Base-by-base conservation (phyloP, 2,797 vertebrate species). In the Gorsachius magnificus region DNA sequence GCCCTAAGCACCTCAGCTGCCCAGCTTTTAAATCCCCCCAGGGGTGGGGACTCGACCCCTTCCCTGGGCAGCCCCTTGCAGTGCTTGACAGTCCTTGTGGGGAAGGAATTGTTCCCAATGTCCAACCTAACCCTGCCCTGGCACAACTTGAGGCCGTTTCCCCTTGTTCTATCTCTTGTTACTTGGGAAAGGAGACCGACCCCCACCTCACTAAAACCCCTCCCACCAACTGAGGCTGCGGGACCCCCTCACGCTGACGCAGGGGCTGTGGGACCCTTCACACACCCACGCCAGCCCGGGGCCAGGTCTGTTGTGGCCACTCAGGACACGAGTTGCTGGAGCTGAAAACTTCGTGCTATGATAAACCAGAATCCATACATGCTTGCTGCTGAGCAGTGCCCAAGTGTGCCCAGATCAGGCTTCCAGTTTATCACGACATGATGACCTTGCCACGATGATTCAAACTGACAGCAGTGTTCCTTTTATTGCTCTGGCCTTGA, bases 1-100 rank as follows among this genome's bases (percentile, higher is more conserved):
- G 46, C 60, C 21, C n/a, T 22, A 4, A 56, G 60, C 1, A 3
- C 53, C 43, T 20, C 3, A 0, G 25, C 83, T 50, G 15, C 14
- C 6, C 0, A 1, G 11, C n/a, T 53, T 25, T 25, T 36, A 25
- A 38, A 56, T 9, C 14, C 20, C 38, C 2, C 33, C 33, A 24
- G 38, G 6, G 38, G 29, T 6, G 16, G 45, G 3, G 21, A 50
- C 9, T 54, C 50, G 24, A 35, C 38, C 38, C 11, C 50, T 24
- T 4, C 50, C 38, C 33, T 25, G 57, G 61, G 61, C 50, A 79
- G 38, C 50, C 57, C 54, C 25, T 45, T 31, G 33, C 57, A 33
- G 13, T 6, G 38, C 4, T 11, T 24, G 33, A 31, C 6, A 36
- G 14, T 33, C 15, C 33, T 65, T 65, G 29, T 4, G 4, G 16